Evolutionary conservation across 2,113 vertebrate species (phyloP), one percentile per base, ranked within the genome.

Genomic region (Aegotheles bennettii): DNA sequence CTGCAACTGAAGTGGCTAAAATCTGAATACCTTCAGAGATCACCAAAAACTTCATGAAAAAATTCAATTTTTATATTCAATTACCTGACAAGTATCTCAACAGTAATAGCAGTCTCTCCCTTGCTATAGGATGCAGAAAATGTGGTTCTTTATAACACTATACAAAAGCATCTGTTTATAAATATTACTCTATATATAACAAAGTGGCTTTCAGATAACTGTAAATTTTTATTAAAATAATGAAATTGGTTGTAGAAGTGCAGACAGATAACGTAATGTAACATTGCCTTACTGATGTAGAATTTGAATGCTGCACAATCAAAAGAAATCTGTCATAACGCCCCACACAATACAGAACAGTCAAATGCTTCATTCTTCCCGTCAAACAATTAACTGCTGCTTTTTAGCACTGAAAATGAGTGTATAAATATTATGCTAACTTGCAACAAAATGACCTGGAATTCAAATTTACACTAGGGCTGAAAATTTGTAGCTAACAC

Each of bases 311-410:
- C 54, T 17, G 17, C 15, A 21, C 64, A 81, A 70, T 74, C 76
- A 67, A 63, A 94, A 90, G 35, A 84, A 86, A 68, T 40, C 92
- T 93, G 91, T 95, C 95, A 87, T 36, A 95, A 89, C 16, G 11
- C 64, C 35, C 56, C 67, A 73, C 76, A 94, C 83, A 65, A 77
- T 77, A 83, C 50, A 70, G 83, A 86, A 48, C 0, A 86, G 42
- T 76, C 51, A 94, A 90, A 67, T 33, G 25, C 42, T 87, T 92
- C 84, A 95, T 74, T 80, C 56, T 59, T 70, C 83, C 64, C 90
- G 76, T 84, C 83, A 95, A 92, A 86, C 59, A 93, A 94, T 84
- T 87, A 92, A 80, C 31, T 81, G 50, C 20, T 86, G 54, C 33
- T 75, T 86, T 92, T 84, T 47, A 63, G 38, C 68, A 63, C 17